A percentile compares a stretch with the other conserved stretches of the same genome.
Evolutionary conservation across 2,797 vertebrate genomes (phyloP).

Genomic region (Huso huso): DNA sequence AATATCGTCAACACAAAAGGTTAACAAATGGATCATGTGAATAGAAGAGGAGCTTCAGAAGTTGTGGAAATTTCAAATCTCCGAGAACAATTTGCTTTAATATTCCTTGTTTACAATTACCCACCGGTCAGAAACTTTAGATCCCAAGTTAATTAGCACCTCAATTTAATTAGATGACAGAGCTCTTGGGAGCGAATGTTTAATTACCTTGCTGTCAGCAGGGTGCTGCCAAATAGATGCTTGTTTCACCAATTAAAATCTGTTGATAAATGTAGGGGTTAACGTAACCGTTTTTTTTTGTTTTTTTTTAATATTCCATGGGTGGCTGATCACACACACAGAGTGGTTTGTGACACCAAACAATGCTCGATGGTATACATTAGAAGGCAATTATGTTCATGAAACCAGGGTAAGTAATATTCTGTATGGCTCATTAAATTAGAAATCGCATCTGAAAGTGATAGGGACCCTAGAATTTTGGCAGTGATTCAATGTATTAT

Average conservation of each 20-base stretch:
- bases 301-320: conserved; percentile 9
- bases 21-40: neutral
- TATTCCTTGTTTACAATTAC: neutral
- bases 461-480: neutral
- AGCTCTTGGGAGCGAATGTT: neutral
- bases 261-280: neutral
- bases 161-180: conserved; percentile 6
- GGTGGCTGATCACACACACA: neutral
- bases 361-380: conserved; percentile 12
- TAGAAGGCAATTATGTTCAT: conserved; percentile 17
- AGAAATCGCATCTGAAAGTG: conserved; percentile 3
- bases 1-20: too few relatives aligned
- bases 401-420: neutral
- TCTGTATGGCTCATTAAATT: conserved; percentile 15
- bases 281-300: neutral
- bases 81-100: neutral
- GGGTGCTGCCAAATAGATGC: conserved; percentile 1
- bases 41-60: neutral
- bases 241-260: conserved; percentile 5
- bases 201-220: conserved; percentile 3
- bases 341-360: neutral
- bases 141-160: conserved; percentile 8
- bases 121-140: conserved; percentile 10
- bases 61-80: neutral
- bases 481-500: too few relatives aligned